Base-by-base conservation (phyloP, 2,113 vertebrate genomes). In the Phaethon lepturus region DNA sequence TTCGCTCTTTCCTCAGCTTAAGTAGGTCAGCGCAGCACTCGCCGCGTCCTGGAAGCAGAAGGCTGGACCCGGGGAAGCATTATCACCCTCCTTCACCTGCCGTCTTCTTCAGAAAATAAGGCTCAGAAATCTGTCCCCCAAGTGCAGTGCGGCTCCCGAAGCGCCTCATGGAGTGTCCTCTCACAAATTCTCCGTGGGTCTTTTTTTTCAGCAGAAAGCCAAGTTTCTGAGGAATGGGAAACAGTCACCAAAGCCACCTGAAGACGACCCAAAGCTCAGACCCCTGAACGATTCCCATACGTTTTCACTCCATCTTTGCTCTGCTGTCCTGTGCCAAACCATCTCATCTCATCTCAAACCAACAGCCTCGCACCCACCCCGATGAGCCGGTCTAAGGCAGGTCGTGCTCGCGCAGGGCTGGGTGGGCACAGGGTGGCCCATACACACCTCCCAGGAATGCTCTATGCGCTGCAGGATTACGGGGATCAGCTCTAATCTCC, bases 211-310 rank as follows among this genome's bases (percentile, higher is more conserved):
- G 38, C 24, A 81, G 76, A 77, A 74, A 93, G 44, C 2, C 0
- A 4, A 29, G 16, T 58, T 71, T 77, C 60, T 56, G 50, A 83
- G 26, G 25, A 66, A 28, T 16, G 35, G 47, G 66, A 28, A 69
- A 66, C 0, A 26, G 40, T 38, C 44, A 49, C 42, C 35, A 45
- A 84, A 77, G 50, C 1, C 28, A 38, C 47, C 59, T 8, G 26
- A 80, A 86, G 29, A 15, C 0, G 6, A 44, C 17, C 42, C 19
- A 35, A 42, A 55, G 35, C 19, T 93, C 38, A 79, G 62, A 6
- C 24, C 8, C 26, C 0, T 18, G 38, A 1, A n/a, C 1, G 12
- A 35, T 17, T 53, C 38, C 42, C 31, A 3, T 6, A 22, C 0
- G 0, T 33, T 58, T 63, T 47, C 71, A 25, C 42, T 53, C n/a